Base-by-base conservation (phyloP, 2,888 invertebrate genomes). In the Strigamia crassipes region DNA sequence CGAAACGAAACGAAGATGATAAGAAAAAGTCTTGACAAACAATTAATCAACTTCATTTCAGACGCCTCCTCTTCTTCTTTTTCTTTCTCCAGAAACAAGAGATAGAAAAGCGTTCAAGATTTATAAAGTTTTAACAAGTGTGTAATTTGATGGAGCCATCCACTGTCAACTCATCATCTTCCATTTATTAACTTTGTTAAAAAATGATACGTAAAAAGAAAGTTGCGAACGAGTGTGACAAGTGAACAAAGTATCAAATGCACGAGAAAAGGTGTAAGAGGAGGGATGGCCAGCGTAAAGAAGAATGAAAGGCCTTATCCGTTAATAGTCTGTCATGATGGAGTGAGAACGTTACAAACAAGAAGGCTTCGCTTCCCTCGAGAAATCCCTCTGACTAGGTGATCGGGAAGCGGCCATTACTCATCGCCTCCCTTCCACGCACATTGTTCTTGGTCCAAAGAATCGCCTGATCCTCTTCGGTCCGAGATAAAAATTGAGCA, bases 281-380 rank as follows among this genome's bases (percentile, higher is more conserved):
- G 27, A 73, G 73, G 73, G 73, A 73, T 73, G 73, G 73, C 56
- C 56, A 56, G 56, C 56, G 15, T 73, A 15, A 31, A 27, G 31
- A 5, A 73, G 73, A 73, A 73, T 73, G 73, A 73, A 73, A 73
- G 73, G 31, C 73, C 73, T 73, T 73, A 73, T 73, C 73, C 73
- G 73, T 27, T 73, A 73, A 73, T 73, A 73, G 73, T 73, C 73
- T 73, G 73, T 73, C 73, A 73, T 73, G 73, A 73, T 73, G 73
- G 73, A 73, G 73, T 73, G 73, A 73, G 73, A 73, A 73, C 73
- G 73, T 73, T 73, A 73, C 73, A 73, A 73, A 73, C 73, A 73
- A 73, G 73, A 73, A 73, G 73, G 73, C 73, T 73, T 73, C 73
- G 73, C 73, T 73, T 73, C 73, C 73, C 73, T 73, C 73, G 73